Base-by-base conservation (phyloP, 2,888 invertebrate species). In the Caenorhabditis afra region DNA sequence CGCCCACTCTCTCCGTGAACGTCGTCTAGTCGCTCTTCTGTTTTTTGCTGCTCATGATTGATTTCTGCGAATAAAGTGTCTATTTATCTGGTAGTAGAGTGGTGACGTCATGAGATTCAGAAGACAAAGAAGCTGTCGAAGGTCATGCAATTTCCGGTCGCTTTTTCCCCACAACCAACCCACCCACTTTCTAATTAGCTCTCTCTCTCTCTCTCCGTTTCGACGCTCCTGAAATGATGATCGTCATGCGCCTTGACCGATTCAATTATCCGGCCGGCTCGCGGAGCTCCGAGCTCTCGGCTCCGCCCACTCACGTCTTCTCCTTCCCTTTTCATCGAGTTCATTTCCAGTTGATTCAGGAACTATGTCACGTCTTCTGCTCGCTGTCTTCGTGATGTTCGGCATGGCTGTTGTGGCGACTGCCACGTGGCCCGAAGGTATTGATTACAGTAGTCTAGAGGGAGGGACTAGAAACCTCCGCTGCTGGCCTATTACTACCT, bases 181-280 rank as follows among this genome's bases (percentile, higher is more conserved):
- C 58, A 44, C 44, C 45, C 53, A 16, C 70, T 62, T 57, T 55
- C 55, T 64, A 57, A 55, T 55, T 57, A 49, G 57, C 55, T 20
- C 4, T 68, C 29, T 52, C 41, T 22, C 52, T 64, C 39, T 16
- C 29, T 22, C 53, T 20, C 22, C 22, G 12, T 23, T 41, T 41
- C 41, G n/a, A n/a, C n/a, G n/a, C 29, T 29, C 37, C 57, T 57
- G 29, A 29, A 29, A 29, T 29, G 29, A 29, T 29, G 37, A 37
- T 41, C 65, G 55, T 62, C 71, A 71, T 62, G 62, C 49, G 71
- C 55, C 55, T 55, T 61, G 22, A 52, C 49, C 70, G 58, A 61
- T 71, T 71, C 71, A 71, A 61, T 71, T 62, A 61, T 71, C 49
- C 14, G 29, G 29, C 10, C 7, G 18, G 52, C 52, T 62, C 62